phyloP scores from a whole-genome alignment of 2,113 vertebrate genomes.

The Rhizomys pruinosus region DNA sequence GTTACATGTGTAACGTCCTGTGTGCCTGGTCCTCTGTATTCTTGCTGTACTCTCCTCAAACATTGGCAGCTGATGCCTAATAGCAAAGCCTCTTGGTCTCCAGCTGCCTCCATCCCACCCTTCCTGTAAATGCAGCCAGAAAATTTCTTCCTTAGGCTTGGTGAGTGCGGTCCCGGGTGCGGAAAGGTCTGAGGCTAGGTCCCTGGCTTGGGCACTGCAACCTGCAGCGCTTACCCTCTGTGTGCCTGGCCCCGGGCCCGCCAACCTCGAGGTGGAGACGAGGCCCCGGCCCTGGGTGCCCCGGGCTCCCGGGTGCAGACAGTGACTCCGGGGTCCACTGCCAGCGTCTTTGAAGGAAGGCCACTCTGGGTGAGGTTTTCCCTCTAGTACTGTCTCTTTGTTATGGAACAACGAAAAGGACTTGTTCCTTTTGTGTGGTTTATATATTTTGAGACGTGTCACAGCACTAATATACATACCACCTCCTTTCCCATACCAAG shows the following conservation, averaged over 20 bases:
- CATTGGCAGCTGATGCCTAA: no score
- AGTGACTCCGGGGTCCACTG: no score
- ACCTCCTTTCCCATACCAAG: slow-evolving; percentile 55
- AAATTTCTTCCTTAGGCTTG: no score
- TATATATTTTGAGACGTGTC: slow-evolving; percentile 62
- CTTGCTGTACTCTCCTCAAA: not conserved
- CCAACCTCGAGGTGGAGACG: no score
- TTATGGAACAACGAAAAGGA: slow-evolving; percentile 62
- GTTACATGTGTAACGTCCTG: not conserved
- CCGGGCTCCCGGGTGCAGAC: no score
- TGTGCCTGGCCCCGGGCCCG: no score
- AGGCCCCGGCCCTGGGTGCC: no score
- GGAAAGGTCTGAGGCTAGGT: no score
- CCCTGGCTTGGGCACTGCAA: no score
- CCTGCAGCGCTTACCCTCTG: no score
- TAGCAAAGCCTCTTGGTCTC: not conserved
- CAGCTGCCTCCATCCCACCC: not conserved
- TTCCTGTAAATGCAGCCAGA: not conserved
- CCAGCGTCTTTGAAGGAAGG: slow-evolving; percentile 93
- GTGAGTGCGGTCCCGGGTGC: no score
- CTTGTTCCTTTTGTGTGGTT: slow-evolving; percentile 47
- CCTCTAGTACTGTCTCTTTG: slow-evolving; percentile 10
- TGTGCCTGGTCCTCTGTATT: not conserved
- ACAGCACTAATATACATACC: slow-evolving; percentile 51
- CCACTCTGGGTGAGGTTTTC: slow-evolving; percentile 35